Evolutionary conservation across 2,888 invertebrate species (phyloP).

Genomic region (Myopa testacea): DNA sequence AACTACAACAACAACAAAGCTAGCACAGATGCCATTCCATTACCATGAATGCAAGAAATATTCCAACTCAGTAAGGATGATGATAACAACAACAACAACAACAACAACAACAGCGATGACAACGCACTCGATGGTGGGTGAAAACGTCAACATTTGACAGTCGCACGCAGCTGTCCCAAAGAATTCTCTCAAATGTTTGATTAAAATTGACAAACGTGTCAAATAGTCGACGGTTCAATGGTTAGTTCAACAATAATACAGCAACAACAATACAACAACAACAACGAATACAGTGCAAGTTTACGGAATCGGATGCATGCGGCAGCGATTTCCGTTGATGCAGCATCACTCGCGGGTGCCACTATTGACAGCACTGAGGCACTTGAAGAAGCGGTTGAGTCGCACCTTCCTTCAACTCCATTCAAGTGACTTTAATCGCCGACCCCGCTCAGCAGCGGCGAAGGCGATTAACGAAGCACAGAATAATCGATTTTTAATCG

Average conservation of each 20-base stretch:
- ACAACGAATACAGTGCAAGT: neutral
- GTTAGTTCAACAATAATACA: constrained; percentile 2
- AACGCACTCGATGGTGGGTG: constrained; percentile 31
- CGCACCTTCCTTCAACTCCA: neutral
- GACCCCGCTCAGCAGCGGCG: neutral
- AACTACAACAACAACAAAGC: constrained; percentile 10
- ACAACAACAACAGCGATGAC: neutral
- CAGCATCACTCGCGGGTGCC: neutral
- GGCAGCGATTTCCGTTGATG: constrained; percentile 23
- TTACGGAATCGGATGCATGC: neutral
- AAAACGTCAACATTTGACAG: constrained; percentile 34
- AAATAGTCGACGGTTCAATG: constrained; percentile 31
- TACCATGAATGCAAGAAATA: neutral
- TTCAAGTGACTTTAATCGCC: neutral
- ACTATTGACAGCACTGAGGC: neutral
- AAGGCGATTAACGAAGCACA: constrained; percentile 24
- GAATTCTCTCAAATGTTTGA: constrained; percentile 33
- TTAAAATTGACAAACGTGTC: constrained; percentile 41
- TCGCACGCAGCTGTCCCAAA: constrained; percentile 30
- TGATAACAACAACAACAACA: neutral
- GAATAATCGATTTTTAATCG: constrained; percentile 54
- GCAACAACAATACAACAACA: constrained; percentile 12
- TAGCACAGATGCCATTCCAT: neutral
- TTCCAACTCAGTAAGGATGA: too few species aligned
- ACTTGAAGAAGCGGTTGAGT: neutral